These are phyloP conservation scores for Spermophilus dauricus DNA, from an alignment of 2,113 vertebrate genomes.

Conservation along the genomic window DNA sequence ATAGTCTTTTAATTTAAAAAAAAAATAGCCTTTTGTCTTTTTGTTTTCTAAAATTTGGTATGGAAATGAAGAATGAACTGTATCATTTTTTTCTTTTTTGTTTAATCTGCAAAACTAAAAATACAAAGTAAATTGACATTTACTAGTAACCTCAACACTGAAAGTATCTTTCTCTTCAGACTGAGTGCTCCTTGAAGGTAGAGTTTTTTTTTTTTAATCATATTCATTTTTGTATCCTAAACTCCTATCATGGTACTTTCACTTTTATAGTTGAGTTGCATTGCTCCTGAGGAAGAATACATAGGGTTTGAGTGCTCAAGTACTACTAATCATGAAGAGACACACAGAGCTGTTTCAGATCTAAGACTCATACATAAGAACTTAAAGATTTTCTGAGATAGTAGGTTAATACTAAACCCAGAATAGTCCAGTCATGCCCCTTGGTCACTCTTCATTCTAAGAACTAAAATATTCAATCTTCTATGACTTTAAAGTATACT, in stretches of 20 bases:
- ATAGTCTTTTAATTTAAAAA: neutral
- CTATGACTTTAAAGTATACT: neutral
- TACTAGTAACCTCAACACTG: neutral
- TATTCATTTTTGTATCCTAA: neutral
- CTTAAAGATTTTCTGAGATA: neutral
- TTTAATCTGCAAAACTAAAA: slow-evolving; percentile 29
- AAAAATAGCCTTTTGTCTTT: neutral
- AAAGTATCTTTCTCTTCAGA: neutral
- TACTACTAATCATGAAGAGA: neutral
- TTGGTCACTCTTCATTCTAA: neutral
- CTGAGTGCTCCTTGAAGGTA: neutral
- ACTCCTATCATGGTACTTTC: neutral
- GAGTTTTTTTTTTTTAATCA: neutral
- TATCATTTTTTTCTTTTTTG: neutral
- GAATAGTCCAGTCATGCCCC: neutral
- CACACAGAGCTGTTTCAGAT: neutral
- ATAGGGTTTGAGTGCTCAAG: neutral
- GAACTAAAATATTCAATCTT: neutral
- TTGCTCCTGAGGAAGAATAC: neutral
- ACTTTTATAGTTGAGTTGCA: neutral
- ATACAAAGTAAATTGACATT: slow-evolving; percentile 32
- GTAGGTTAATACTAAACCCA: neutral
- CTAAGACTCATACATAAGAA: slow-evolving; percentile 10
- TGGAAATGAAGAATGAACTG: neutral
- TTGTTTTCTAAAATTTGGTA: slow-evolving; percentile 39